phyloP scores from a whole-genome alignment of 92 coral and sea anemone species.

The Zoanthus solanderi region DNA sequence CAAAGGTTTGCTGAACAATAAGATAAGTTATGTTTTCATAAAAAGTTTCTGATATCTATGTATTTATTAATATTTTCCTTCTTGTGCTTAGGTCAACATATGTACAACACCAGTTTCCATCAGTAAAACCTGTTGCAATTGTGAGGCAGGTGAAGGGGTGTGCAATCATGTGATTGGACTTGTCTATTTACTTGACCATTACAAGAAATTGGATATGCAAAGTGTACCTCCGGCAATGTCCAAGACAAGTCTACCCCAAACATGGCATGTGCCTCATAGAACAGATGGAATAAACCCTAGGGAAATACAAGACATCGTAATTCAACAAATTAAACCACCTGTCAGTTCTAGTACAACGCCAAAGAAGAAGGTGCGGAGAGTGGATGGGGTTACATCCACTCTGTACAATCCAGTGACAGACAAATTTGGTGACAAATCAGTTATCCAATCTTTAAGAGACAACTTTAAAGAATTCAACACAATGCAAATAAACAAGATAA shows the following conservation, averaged over 20 bases:
- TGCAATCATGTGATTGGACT: constrained; percentile 57
- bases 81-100: not conserved
- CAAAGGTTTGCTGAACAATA: constrained; percentile 27
- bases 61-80: constrained; percentile 1
- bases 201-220: constrained; percentile 5
- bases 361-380: constrained; percentile 5
- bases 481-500: constrained; percentile 19
- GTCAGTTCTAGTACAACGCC: constrained; percentile 4
- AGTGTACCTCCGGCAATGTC: constrained; percentile 46
- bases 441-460: constrained; percentile 15
- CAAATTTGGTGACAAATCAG: not conserved
- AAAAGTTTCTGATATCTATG: not conserved
- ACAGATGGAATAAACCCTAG: constrained; percentile 52
- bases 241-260: constrained; percentile 43
- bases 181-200: constrained; percentile 25
- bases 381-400: constrained; percentile 51
- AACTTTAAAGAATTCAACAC: not conserved
- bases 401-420: constrained; percentile 45
- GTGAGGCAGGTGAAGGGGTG: constrained; percentile 48
- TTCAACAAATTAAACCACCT: constrained; percentile 39
- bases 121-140: constrained; percentile 30
- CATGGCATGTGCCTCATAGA: constrained; percentile 67
- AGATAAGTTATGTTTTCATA: constrained; percentile 13
- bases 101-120: constrained; percentile 3
- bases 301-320: constrained; percentile 13